These are phyloP conservation scores for Drosophila infuscata DNA, from an alignment of 2,888 invertebrate genomes.

Conservation along the genomic window DNA sequence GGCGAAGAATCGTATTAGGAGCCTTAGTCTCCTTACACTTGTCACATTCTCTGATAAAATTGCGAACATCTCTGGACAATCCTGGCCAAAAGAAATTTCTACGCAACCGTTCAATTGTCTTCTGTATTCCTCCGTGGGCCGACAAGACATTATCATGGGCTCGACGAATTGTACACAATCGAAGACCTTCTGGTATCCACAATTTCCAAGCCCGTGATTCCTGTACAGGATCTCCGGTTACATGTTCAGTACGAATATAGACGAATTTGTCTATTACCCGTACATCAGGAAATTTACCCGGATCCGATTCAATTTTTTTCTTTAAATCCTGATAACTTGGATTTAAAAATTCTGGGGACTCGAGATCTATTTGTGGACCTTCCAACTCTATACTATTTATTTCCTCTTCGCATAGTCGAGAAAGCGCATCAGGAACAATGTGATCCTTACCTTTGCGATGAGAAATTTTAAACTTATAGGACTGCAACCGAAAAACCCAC, in stretches of 20 bases:
- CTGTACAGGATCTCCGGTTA: not conserved
- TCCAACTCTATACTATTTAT: not conserved
- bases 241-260: not conserved
- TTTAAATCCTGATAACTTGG: not conserved
- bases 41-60: no score
- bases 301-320: not conserved
- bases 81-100: no score
- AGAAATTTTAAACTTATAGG: not conserved
- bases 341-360: not conserved
- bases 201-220: not conserved
- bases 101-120: no score
- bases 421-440: not conserved
- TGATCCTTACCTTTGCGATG: constrained; percentile 1
- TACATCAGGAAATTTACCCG: not conserved
- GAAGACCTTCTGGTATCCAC: no score
- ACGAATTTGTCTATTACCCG: not conserved
- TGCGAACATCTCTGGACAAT: no score
- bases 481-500: no score
- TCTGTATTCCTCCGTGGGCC: no score
- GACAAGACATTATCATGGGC: no score
- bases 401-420: not conserved
- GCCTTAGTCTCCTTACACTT: no score
- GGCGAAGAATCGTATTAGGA: no score
- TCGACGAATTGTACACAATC: no score
- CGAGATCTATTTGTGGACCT: not conserved